Evolutionary conservation across 2,113 vertebrate species (phyloP).

Genomic region (Oncorhynchus clarkii): DNA sequence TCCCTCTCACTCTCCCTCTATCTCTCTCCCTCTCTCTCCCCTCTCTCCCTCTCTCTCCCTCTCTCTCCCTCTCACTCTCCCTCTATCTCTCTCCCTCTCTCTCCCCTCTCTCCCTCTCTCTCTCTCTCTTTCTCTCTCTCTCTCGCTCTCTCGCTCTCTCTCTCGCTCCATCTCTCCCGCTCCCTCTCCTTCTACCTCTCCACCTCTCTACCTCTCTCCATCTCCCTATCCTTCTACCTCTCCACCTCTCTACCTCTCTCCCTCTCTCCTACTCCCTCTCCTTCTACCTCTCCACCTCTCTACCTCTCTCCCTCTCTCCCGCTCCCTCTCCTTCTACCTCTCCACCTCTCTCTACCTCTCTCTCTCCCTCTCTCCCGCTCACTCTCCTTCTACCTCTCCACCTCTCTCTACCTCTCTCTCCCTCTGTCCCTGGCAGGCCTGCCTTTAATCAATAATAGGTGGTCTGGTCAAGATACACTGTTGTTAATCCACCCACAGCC

Average conservation of each 20-base stretch:
- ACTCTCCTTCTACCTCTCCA: rapidly evolving
- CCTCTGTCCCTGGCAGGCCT: background rate
- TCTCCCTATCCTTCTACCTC: background rate
- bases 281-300: too few relatives aligned
- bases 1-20: background rate
- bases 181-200: too few relatives aligned
- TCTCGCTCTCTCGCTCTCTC: background rate
- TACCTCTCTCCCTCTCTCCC: too few relatives aligned
- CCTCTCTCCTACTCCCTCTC: too few relatives aligned
- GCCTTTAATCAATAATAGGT: slow-evolving; percentile 1
- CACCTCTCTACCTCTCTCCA: too few relatives aligned
- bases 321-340: background rate
- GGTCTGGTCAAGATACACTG: background rate
- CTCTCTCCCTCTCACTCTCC: background rate
- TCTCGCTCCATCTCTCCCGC: too few relatives aligned
- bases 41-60: too few relatives aligned
- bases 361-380: rapidly evolving
- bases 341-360: background rate
- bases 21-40: background rate
- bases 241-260: background rate
- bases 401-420: background rate
- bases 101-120: too few relatives aligned
- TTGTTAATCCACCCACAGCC: background rate
- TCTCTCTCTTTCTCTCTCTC: background rate
- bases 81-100: too few relatives aligned